These are phyloP conservation scores for Thomomys bottae DNA, from an alignment of 2,113 vertebrate species.

Conservation along the genomic window DNA sequence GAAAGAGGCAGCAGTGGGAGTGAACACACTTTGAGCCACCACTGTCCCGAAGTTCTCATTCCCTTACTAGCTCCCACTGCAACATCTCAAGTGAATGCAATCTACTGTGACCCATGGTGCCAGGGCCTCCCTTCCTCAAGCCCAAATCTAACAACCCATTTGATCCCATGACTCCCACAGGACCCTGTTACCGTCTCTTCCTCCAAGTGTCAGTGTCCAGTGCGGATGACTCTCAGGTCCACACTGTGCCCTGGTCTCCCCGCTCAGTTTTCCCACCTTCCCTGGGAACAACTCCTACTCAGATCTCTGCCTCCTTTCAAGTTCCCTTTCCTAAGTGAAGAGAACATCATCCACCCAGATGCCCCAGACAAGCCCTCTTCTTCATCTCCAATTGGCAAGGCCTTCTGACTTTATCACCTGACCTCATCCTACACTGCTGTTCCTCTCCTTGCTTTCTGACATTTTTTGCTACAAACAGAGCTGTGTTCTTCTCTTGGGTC, in stretches of 20 bases:
- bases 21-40: not conserved
- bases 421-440: not conserved
- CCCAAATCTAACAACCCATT: not conserved
- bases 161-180: not conserved
- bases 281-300: too few species aligned
- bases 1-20: not conserved
- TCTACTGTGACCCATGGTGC: too few species aligned
- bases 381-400: not conserved
- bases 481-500: not conserved
- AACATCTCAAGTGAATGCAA: too few species aligned
- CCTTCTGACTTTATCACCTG: not conserved
- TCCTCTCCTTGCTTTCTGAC: not conserved
- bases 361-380: not conserved
- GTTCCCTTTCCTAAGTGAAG: not conserved
- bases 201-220: not conserved
- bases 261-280: not conserved
- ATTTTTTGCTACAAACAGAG: not conserved
- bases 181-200: not conserved
- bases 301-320: not conserved
- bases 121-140: not conserved
- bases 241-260: not conserved
- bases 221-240: not conserved
- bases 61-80: accelerated
- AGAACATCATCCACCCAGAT: not conserved
- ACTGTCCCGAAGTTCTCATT: accelerated